A percentile compares a stretch with the other conserved stretches of the same genome.
Evolutionary conservation across 1,140 invertebrate genomes (phyloP).

Genomic region (Neodiprion fabricii): DNA sequence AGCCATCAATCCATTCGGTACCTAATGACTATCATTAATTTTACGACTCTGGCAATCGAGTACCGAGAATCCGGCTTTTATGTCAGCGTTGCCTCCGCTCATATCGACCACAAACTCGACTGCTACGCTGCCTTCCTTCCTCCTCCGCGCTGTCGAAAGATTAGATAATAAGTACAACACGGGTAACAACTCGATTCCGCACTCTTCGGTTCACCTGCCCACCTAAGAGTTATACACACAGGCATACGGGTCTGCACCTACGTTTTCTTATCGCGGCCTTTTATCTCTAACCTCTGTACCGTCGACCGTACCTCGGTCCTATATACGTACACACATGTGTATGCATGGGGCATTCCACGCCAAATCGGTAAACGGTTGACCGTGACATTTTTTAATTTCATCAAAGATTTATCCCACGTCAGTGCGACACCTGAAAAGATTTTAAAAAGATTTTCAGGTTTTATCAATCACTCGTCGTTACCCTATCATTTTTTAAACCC

Average conservation of each 20-base stretch:
- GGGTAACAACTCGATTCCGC: conserved; percentile 38
- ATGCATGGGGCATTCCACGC: too few species aligned
- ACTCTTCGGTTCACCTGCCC: conserved; percentile 47
- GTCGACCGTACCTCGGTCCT: not conserved
- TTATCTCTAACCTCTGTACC: conserved; percentile 54
- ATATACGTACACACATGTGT: too few species aligned
- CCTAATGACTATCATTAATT: not conserved
- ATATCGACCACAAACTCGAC: too few species aligned
- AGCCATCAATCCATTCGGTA: not conserved
- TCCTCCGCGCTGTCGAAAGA: conserved; percentile 21
- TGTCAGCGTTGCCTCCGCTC: too few species aligned
- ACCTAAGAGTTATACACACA: conserved; percentile 8
- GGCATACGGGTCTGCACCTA: conserved; percentile 17
- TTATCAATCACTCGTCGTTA: not conserved
- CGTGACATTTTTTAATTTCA: too few species aligned
- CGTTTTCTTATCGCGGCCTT: conserved; percentile 42
- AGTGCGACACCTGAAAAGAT: too few species aligned
- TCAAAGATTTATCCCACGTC: too few species aligned
- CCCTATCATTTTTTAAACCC: too few species aligned
- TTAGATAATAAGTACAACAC: conserved; percentile 42
- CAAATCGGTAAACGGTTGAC: too few species aligned
- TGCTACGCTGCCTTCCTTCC: not conserved
- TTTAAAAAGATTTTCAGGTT: not conserved
- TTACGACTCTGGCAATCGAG: conserved; percentile 2
- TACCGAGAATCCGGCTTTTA: not conserved